Evolutionary conservation across 2,113 vertebrate genomes (phyloP).

Genomic region (Gadus macrocephalus): DNA sequence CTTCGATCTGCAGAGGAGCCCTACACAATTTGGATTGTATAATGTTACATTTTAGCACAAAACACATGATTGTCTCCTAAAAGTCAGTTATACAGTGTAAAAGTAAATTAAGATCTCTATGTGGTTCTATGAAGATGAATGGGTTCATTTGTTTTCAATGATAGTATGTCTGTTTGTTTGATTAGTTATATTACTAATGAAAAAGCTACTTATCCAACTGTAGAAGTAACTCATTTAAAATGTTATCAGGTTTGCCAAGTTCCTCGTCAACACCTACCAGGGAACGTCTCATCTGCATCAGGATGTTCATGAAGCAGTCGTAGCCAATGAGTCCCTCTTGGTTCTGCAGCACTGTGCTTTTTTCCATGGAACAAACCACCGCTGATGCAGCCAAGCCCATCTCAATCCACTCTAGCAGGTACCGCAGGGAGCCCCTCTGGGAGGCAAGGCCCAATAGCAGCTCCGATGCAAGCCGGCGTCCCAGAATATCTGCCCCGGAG

Average conservation of each 20-base stretch:
- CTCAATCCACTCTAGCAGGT: slow-evolving; percentile 90
- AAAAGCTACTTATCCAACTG: not conserved
- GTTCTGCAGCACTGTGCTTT: slow-evolving; percentile 70
- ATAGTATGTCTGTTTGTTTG: no score
- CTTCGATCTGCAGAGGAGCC: slow-evolving; percentile 93
- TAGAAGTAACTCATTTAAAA: not conserved
- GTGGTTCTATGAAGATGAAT: not conserved
- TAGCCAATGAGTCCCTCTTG: slow-evolving; percentile 93
- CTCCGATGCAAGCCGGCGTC: slow-evolving; percentile 89
- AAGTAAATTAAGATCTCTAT: no score
- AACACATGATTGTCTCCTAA: no score
- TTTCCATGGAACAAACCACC: slow-evolving; percentile 85
- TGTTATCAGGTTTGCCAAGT: not conserved
- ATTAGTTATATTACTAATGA: no score
- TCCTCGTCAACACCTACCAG: slow-evolving; percentile 73
- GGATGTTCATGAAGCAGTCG: slow-evolving; percentile 95
- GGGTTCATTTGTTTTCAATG: not conserved
- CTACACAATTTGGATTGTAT: slow-evolving; percentile 59
- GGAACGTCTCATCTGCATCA: slow-evolving; percentile 96
- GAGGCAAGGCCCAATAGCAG: slow-evolving; percentile 91
- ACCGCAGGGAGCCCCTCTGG: slow-evolving; percentile 88
- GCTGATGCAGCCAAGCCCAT: slow-evolving; percentile 92
- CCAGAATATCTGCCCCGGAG: slow-evolving; percentile 90
- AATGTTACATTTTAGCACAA: no score
- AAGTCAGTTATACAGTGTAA: no score